Percentiles rank a stretch among this genome's conserved stretches.
Conservation (phyloP, 2,888 invertebrate genomes). For the Andrena camellia region DNA sequence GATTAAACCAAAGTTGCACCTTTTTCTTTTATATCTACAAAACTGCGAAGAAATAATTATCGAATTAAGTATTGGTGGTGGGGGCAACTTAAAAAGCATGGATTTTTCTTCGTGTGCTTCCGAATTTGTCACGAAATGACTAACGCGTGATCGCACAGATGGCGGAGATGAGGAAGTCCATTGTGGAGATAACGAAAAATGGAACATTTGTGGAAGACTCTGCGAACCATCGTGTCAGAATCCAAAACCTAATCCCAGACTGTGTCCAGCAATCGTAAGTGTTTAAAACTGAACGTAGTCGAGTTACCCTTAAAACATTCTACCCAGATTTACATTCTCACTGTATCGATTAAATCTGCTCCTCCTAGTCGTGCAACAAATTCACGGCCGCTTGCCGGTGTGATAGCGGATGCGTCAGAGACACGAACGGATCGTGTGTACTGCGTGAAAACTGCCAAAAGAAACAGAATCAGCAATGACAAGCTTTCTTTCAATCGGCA, state of each 20-base stretch:
- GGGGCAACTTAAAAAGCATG: no score
- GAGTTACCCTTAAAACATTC: background rate
- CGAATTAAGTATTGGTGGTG: no score
- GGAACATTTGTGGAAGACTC: background rate
- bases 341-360: background rate
- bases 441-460: background rate
- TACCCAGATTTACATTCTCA: background rate
- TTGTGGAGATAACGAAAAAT: background rate
- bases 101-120: background rate
- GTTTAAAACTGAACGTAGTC: background rate
- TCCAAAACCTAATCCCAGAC: rapidly evolving
- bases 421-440: background rate
- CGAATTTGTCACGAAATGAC: background rate
- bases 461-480: no score
- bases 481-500: no score
- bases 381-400: background rate
- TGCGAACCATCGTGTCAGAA: background rate
- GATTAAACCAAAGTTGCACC: no score
- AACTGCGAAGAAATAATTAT: no score
- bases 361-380: background rate
- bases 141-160: background rate
- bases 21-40: no score
- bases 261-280: background rate
- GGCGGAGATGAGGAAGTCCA: no score
- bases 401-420: background rate